Evolutionary conservation across 2,113 vertebrate genomes (phyloP).

Genomic region (Noctilio leporinus): DNA sequence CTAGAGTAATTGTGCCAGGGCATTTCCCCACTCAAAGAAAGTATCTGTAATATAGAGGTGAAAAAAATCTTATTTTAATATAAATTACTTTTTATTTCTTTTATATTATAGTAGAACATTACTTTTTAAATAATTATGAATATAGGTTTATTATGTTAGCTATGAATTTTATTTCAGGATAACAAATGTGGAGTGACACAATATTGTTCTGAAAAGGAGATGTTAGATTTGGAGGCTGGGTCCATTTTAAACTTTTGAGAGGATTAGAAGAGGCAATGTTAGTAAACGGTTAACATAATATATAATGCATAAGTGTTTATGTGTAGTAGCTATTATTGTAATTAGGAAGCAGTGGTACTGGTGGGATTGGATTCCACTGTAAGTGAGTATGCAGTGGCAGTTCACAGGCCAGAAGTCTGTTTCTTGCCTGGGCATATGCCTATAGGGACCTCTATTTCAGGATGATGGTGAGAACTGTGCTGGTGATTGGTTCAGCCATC

Average conservation of each 20-base stretch:
- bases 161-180: neutral
- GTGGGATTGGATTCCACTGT: neutral
- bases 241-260: neutral
- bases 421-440: neutral
- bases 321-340: neutral
- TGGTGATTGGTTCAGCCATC: neutral
- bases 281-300: neutral
- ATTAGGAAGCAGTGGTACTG: neutral
- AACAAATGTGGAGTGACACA: neutral
- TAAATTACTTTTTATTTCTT: neutral
- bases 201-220: conserved; percentile 11
- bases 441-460: neutral
- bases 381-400: neutral
- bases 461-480: neutral
- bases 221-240: neutral
- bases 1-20: neutral
- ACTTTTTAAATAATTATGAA: neutral
- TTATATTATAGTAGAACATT: neutral
- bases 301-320: neutral
- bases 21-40: neutral
- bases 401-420: neutral
- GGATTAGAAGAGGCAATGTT: neutral
- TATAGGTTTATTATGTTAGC: neutral
- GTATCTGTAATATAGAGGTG: neutral
- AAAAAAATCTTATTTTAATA: neutral